phyloP scores from a whole-genome alignment of 2,888 invertebrate species.

The Ectobius pallidus region DNA sequence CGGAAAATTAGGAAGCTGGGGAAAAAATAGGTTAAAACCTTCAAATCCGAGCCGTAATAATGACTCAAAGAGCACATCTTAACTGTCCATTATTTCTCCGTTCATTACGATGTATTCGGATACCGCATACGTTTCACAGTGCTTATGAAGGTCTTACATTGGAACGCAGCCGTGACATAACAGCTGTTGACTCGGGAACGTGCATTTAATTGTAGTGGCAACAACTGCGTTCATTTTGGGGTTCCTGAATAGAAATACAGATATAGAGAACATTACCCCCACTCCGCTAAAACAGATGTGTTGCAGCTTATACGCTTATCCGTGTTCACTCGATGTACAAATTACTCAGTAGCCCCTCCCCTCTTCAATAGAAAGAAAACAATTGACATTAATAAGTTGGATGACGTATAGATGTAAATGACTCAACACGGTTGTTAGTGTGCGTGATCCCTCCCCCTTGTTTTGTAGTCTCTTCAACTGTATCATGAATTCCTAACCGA shows the following conservation, averaged over 20 bases:
- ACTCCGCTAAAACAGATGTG: neutral
- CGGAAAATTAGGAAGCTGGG: no score
- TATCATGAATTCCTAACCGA: neutral
- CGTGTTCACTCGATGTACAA: neutral
- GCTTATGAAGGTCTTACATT: neutral
- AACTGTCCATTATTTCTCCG: no score
- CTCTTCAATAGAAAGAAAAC: neutral
- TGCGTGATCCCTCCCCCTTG: no score
- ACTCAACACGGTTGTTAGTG: neutral
- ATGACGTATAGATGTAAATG: neutral
- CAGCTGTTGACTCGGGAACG: constrained; percentile 12
- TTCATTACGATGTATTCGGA: no score
- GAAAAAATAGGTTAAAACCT: no score
- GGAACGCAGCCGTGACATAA: neutral
- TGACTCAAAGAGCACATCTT: no score
- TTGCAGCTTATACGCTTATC: neutral
- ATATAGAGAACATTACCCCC: neutral
- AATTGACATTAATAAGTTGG: neutral
- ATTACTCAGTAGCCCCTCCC: neutral
- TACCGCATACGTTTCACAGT: no score
- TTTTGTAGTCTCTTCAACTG: neutral
- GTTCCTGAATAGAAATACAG: constrained; percentile 1
- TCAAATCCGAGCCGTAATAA: no score
- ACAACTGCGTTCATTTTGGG: constrained; percentile 2
- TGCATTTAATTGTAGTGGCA: neutral